phyloP scores from a whole-genome alignment of 1,140 invertebrate genomes.

The Ceratina calcarata region DNA sequence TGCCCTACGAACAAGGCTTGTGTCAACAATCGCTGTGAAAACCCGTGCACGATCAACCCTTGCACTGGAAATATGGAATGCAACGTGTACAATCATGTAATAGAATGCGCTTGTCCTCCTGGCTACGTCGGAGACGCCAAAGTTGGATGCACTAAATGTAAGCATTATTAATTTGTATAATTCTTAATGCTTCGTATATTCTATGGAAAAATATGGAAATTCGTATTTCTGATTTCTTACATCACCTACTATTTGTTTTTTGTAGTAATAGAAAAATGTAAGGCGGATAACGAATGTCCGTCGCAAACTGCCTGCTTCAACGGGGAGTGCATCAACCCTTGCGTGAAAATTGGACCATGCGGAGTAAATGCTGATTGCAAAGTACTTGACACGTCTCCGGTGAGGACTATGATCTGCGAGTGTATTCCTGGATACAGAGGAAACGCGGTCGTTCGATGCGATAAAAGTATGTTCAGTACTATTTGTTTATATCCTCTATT shows the following conservation, averaged over 20 bases:
- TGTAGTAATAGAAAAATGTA: constrained; percentile 83
- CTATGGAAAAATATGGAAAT: no score
- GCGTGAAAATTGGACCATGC: constrained; percentile 89
- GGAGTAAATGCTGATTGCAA: constrained; percentile 90
- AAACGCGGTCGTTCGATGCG: constrained; percentile 89
- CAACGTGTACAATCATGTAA: constrained; percentile 87
- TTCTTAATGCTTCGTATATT: no score
- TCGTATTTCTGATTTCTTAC: not conserved
- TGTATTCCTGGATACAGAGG: constrained; percentile 92
- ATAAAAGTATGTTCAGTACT: constrained; percentile 81
- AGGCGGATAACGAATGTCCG: constrained; percentile 90
- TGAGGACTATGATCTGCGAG: constrained; percentile 93
- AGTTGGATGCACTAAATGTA: constrained; percentile 84
- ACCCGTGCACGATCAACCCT: constrained; percentile 86
- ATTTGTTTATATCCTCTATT: not conserved
- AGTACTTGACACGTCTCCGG: constrained; percentile 89
- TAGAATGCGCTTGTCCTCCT: constrained; percentile 89
- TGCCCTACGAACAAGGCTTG: constrained; percentile 89
- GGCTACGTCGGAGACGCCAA: constrained; percentile 86
- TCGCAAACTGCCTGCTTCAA: constrained; percentile 90
- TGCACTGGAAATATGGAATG: constrained; percentile 88
- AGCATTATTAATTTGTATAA: not conserved
- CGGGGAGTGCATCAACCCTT: constrained; percentile 91
- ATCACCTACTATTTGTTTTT: constrained; percentile 17
- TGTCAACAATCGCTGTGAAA: constrained; percentile 88